Evolutionary conservation across 1,140 invertebrate genomes (phyloP).

Genomic region (Notospermus geniculatus): DNA sequence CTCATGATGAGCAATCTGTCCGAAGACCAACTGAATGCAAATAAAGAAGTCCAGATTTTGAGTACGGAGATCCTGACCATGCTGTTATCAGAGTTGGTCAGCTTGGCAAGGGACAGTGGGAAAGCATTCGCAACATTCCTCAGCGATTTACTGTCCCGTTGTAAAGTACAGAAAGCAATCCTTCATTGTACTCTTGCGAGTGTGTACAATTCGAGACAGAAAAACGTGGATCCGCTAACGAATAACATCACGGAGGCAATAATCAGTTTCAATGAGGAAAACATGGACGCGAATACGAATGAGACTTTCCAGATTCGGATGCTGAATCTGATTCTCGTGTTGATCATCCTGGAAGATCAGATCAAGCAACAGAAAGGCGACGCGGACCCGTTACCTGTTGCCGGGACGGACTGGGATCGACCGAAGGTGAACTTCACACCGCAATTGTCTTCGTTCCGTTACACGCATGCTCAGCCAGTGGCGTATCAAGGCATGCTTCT

Average conservation of each 20-base stretch:
- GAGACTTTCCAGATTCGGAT: conserved; percentile 78
- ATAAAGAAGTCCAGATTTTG: conserved; percentile 71
- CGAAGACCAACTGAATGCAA: conserved; percentile 72
- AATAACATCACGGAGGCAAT: conserved; percentile 71
- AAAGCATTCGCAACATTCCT: conserved; percentile 80
- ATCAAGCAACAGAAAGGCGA: conserved; percentile 43
- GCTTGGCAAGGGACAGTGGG: conserved; percentile 79
- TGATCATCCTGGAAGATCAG: conserved; percentile 77
- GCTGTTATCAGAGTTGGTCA: conserved; percentile 73
- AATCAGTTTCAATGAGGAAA: conserved; percentile 73
- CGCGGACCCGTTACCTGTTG: conserved; percentile 12
- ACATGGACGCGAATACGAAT: conserved; percentile 63
- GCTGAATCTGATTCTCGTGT: conserved; percentile 69
- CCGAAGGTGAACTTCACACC: conserved; percentile 35
- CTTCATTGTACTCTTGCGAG: conserved; percentile 80
- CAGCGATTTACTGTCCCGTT: conserved; percentile 74
- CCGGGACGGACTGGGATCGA: conserved; percentile 29
- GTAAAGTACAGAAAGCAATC: conserved; percentile 86
- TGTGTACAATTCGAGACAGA: conserved; percentile 65
- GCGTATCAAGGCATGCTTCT: conserved; percentile 78
- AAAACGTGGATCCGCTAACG: conserved; percentile 16
- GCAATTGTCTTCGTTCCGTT: conserved; percentile 31
- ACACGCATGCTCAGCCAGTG: conserved; percentile 36
- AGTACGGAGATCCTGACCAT: conserved; percentile 75
- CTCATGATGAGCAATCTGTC: conserved; percentile 65